Base-by-base conservation (phyloP, 2,888 invertebrate genomes). In the Lordiphosa andalusiaca region DNA sequence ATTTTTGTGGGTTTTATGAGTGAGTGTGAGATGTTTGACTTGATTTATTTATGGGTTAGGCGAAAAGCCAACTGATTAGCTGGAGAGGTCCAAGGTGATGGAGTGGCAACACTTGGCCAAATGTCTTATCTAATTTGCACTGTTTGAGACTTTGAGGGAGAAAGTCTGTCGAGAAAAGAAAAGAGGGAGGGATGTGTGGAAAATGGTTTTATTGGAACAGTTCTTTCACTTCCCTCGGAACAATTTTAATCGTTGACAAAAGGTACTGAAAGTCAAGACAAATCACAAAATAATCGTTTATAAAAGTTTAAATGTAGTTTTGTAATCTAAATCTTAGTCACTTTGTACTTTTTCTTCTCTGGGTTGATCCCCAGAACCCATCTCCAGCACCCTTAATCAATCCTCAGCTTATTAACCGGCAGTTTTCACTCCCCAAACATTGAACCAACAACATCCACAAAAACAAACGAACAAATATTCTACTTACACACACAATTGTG, bases 41-140 rank as follows among this genome's bases (percentile, higher is more conserved):
- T 81, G 80, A 81, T 81, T 81, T 81, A 81, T 81, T 82, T 81
- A 81, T 82, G 75, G 64, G 63, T 52, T 62, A 71, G 39, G 62
- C 51, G 51, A 54, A 44, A 48, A 63, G 71, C 67, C 73, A 66
- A 53, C 73, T 78, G 75, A 80, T 78, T 73, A 73, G 75, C 73
- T 71, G 50, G n/a, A 6, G 30, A 30, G 42, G 30, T 16, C 9
- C 13, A 13, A 41, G 50, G 54, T 73, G 81, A 77, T 78, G 71
- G 69, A 77, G 77, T 60, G 65, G 19, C 46, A 16, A 41, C 40
- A 55, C 53, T 21, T 12, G 19, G 56, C 23, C 64, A 67, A 67
- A 61, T 72, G 80, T 72, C 76, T 68, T 80, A 70, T 76, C 77
- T 70, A 77, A 76, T 76, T 77, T 58, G 51, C 72, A 40, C 67